phyloP scores from a whole-genome alignment of 2,888 invertebrate genomes.

The Drosophila quinaria region DNA sequence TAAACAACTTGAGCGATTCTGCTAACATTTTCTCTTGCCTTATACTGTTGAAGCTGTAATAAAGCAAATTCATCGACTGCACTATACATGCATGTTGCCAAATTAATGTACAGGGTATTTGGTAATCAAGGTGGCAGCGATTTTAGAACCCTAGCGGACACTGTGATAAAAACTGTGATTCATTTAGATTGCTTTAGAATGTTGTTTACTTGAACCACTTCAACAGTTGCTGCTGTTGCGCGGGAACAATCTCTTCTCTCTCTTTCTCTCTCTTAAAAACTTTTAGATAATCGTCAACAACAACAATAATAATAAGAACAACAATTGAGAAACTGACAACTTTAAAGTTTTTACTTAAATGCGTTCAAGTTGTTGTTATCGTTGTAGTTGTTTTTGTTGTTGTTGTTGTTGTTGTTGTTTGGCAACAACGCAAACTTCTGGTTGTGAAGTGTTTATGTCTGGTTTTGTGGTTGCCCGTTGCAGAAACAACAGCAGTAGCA shows the following conservation, averaged over 20 bases:
- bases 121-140: conserved; percentile 2
- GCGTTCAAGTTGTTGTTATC: conserved; percentile 23
- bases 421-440: conserved; percentile 33
- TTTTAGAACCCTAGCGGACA: not conserved
- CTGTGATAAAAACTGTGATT: conserved; percentile 10
- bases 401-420: conserved; percentile 10
- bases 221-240: conserved; percentile 32
- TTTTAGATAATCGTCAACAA: conserved; percentile 56
- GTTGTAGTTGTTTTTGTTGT: conserved; percentile 13
- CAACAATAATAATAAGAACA: conserved; percentile 13
- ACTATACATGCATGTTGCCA: not conserved
- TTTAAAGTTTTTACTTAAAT: conserved; percentile 41
- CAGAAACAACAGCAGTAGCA: conserved; percentile 10
- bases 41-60: too few relatives aligned
- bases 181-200: conserved; percentile 22
- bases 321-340: conserved; percentile 37
- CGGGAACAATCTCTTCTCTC: conserved; percentile 9
- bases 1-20: too few relatives aligned
- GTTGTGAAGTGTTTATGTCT: conserved; percentile 67
- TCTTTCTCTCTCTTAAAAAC: conserved; percentile 30
- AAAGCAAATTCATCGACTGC: too few relatives aligned
- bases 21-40: too few relatives aligned
- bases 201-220: conserved; percentile 28
- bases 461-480: conserved; percentile 58
- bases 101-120: conserved; percentile 6